Conservation (phyloP, 2,888 invertebrate species). For the Melikaiella ostensackeni region DNA sequence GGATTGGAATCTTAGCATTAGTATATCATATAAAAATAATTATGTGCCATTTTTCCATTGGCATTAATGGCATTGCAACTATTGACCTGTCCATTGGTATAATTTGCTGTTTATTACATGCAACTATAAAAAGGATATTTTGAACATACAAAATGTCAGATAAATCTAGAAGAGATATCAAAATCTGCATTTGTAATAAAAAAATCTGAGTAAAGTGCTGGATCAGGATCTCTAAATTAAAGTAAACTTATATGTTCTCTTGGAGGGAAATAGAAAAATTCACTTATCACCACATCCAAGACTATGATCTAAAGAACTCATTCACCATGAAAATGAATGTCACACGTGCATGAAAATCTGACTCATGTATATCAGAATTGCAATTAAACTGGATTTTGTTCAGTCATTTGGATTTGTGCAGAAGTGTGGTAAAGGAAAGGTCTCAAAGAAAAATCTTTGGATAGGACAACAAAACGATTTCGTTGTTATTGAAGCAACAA, state of each 20-base stretch:
- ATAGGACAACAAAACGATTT: neutral
- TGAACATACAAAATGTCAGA: neutral
- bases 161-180: neutral
- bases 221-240: neutral
- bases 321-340: conserved; percentile 22
- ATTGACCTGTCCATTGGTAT: neutral
- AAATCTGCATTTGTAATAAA: neutral
- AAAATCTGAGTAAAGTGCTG: neutral
- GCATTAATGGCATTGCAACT: neutral
- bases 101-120: neutral
- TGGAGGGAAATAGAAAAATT: neutral
- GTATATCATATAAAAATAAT: neutral
- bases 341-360: conserved; percentile 19
- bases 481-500: too few relatives aligned
- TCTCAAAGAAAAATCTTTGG: too few relatives aligned
- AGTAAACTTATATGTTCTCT: neutral
- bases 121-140: neutral
- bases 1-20: neutral
- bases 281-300: conserved; percentile 24
- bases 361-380: neutral
- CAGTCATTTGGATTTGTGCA: neutral
- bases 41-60: neutral
- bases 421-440: neutral
- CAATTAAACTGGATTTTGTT: neutral
- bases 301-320: neutral